A percentile compares a stretch with the other conserved stretches of the same genome.
These are phyloP conservation scores for Pteronotus mesoamericanus DNA, from an alignment of 2,797 vertebrate genomes.

Conservation along the genomic window DNA sequence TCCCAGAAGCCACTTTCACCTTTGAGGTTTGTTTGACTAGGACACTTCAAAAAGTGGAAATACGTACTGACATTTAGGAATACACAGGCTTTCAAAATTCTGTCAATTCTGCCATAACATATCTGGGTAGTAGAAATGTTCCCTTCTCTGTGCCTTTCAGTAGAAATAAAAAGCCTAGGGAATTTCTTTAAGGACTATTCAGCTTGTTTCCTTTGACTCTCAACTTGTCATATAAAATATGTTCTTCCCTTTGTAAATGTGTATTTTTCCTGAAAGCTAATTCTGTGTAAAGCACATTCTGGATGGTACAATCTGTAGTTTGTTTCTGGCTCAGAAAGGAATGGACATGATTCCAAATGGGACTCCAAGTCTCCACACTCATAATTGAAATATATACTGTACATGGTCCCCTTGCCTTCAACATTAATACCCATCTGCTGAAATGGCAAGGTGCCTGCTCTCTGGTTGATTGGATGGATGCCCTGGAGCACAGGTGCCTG, in stretches of 20 bases:
- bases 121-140: background rate
- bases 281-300: background rate
- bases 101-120: background rate
- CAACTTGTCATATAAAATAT: slow-evolving; percentile 39
- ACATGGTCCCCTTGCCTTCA: slow-evolving; percentile 21
- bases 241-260: slow-evolving; percentile 18
- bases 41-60: slow-evolving; percentile 43
- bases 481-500: slow-evolving; percentile 71
- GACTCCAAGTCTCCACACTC: slow-evolving; percentile 42
- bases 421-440: slow-evolving; percentile 70
- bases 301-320: background rate
- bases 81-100: slow-evolving; percentile 25
- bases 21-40: slow-evolving; percentile 33
- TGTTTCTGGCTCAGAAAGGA: slow-evolving; percentile 39
- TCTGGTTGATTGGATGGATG: slow-evolving; percentile 64
- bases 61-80: background rate
- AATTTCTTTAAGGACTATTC: slow-evolving; percentile 21
- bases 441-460: slow-evolving; percentile 57
- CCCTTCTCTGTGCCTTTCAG: background rate
- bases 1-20: slow-evolving; percentile 14
- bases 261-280: slow-evolving; percentile 29
- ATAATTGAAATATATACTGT: slow-evolving; percentile 26
- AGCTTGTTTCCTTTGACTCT: slow-evolving; percentile 43
- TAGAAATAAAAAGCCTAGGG: slow-evolving; percentile 11
- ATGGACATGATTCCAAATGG: background rate